Percentiles rank a stretch among this genome's conserved stretches.
phyloP scores from a whole-genome alignment of 2,888 invertebrate species.

The Poecilobothrus nobilitatus region DNA sequence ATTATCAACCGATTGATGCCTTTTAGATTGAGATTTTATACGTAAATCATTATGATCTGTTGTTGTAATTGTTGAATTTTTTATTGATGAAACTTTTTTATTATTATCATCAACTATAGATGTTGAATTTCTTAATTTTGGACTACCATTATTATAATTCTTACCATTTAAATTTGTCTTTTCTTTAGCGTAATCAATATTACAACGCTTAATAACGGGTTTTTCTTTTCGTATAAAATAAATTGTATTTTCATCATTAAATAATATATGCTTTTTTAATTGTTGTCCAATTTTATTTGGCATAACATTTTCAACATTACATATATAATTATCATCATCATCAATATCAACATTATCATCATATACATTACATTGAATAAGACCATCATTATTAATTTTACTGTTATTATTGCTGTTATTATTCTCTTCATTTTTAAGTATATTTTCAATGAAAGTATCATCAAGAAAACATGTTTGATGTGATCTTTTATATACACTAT shows the following conservation, averaged over 20 bases:
- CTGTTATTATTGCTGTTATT: conserved; percentile 16
- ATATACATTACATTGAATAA: background rate
- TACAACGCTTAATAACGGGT: conserved; percentile 30
- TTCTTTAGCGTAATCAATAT: background rate
- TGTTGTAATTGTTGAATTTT: background rate
- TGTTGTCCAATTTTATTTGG: conserved; percentile 24
- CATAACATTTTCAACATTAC: conserved; percentile 23
- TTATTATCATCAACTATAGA: background rate
- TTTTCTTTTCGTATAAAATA: conserved; percentile 42
- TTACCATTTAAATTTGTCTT: conserved; percentile 12
- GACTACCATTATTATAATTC: conserved; percentile 19
- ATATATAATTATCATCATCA: conserved; percentile 16
- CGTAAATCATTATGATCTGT: conserved; percentile 18
- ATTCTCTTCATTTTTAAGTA: conserved; percentile 24
- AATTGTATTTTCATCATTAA: conserved; percentile 42
- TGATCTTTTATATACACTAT: background rate
- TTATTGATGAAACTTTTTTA: background rate
- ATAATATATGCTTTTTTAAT: conserved; percentile 37
- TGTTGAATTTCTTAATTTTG: conserved; percentile 5
- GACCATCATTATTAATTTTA: conserved; percentile 16
- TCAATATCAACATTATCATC: background rate
- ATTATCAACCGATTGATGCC: conserved; percentile 16
- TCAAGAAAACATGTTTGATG: conserved; percentile 27
- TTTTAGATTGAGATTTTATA: conserved; percentile 10
- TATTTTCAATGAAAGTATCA: conserved; percentile 31